phyloP scores from a whole-genome alignment of 2,113 vertebrate species.

The Melanerpes formicivorus region DNA sequence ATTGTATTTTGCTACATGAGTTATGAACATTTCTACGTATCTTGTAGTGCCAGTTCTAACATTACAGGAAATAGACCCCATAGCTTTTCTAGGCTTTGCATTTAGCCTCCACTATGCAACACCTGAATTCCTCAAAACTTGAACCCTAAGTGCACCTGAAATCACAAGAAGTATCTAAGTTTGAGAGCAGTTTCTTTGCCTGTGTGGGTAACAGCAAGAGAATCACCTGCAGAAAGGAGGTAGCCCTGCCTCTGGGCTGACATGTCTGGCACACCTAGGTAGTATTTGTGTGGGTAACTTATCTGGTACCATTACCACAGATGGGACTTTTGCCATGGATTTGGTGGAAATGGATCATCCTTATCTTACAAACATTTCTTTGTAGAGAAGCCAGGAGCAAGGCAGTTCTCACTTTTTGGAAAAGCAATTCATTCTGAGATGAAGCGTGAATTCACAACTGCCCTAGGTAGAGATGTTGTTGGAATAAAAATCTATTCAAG shows the following conservation, averaged over 20 bases:
- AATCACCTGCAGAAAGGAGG: background rate
- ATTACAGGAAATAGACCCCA: fast-evolving
- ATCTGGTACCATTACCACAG: background rate
- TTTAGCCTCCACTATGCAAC: background rate
- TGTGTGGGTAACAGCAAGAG: background rate
- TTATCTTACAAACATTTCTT: background rate
- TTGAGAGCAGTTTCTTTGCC: background rate
- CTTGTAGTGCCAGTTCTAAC: background rate
- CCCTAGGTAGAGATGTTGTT: background rate
- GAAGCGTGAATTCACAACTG: background rate
- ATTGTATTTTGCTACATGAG: background rate
- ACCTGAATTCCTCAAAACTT: background rate
- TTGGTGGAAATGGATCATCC: background rate
- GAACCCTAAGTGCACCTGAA: background rate
- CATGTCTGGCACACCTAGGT: fast-evolving
- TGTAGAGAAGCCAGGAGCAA: background rate
- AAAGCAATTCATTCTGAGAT: background rate
- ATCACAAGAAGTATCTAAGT: background rate
- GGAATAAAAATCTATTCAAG: background rate
- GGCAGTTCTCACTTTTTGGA: background rate
- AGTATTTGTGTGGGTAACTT: background rate
- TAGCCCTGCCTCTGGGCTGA: background rate
- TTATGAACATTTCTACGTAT: background rate
- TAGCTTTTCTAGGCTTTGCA: background rate
- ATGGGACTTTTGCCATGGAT: background rate